These are phyloP conservation scores for Pangasianodon hypophthalmus DNA, from an alignment of 2,113 vertebrate genomes.

Conservation along the genomic window DNA sequence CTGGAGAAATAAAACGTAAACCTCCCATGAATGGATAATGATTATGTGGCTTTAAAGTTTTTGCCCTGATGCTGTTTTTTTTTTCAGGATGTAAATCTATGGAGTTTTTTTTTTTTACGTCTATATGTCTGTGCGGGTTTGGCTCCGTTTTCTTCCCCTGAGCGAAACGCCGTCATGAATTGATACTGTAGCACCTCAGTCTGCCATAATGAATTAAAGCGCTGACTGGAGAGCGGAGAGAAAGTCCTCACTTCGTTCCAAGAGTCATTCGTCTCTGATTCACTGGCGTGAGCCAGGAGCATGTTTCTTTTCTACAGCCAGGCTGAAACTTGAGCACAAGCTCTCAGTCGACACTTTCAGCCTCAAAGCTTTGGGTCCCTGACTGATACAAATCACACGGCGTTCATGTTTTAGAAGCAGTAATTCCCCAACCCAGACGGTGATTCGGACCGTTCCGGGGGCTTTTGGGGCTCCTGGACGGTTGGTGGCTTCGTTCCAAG, in stretches of 20 bases:
- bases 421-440: conserved; percentile 21
- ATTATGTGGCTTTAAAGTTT: not conserved
- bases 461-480: not conserved
- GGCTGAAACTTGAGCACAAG: conserved; percentile 32
- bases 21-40: not conserved
- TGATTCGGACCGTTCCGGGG: not conserved
- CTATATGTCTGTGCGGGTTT: conserved; percentile 12
- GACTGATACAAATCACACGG: conserved; percentile 29
- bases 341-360: conserved; percentile 23
- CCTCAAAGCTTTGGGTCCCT: conserved; percentile 17
- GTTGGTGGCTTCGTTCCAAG: not conserved
- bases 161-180: conserved; percentile 23
- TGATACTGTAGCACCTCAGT: conserved; percentile 29
- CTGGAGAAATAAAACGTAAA: not conserved
- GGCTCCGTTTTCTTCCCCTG: conserved; percentile 26
- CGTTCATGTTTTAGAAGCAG: conserved; percentile 23
- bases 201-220: conserved; percentile 32
- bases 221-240: not conserved
- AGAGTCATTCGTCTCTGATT: conserved; percentile 27
- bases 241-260: conserved; percentile 14
- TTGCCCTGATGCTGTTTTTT: not conserved
- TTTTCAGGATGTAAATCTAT: conserved; percentile 6
- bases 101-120: not conserved
- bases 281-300: not conserved
- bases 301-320: conserved; percentile 22